phyloP scores from a whole-genome alignment of 2,888 invertebrate genomes.

The Tupiocoris notatus region DNA sequence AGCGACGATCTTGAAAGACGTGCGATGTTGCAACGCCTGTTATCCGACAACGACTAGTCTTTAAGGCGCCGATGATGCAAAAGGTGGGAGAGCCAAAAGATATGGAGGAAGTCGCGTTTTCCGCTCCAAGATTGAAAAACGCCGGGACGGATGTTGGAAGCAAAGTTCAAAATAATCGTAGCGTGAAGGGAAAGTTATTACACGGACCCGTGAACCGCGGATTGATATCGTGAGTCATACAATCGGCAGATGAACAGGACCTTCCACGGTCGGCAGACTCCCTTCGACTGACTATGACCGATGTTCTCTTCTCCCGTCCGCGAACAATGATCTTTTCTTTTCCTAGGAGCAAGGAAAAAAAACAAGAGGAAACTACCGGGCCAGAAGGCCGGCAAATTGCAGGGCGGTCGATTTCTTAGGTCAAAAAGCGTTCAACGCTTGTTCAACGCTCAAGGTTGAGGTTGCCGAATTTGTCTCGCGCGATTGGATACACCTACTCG shows the following conservation, averaged over 20 bases:
- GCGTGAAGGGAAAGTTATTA: background rate
- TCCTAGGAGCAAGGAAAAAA: background rate
- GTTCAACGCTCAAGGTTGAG: background rate
- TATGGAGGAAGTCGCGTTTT: background rate
- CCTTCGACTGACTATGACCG: background rate
- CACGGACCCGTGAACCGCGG: background rate
- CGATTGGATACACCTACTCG: background rate
- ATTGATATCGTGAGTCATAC: background rate
- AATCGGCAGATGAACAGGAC: background rate
- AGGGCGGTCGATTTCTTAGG: background rate
- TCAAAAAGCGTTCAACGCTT: background rate
- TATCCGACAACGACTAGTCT: background rate
- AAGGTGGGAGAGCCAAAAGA: background rate
- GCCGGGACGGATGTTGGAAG: background rate
- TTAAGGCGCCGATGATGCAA: background rate
- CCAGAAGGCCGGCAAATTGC: background rate
- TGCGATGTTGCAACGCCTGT: background rate
- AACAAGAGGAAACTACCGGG: background rate
- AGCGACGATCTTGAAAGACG: too few relatives aligned
- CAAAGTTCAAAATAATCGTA: background rate
- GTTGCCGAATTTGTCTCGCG: background rate
- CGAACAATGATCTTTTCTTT: too few relatives aligned
- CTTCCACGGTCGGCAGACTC: background rate
- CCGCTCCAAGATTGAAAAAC: background rate
- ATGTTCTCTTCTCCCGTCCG: too few relatives aligned